A percentile compares a stretch with the other conserved stretches of the same genome.
Evolutionary conservation across 2,888 invertebrate genomes (phyloP).

Genomic region (Odontothrips loti): DNA sequence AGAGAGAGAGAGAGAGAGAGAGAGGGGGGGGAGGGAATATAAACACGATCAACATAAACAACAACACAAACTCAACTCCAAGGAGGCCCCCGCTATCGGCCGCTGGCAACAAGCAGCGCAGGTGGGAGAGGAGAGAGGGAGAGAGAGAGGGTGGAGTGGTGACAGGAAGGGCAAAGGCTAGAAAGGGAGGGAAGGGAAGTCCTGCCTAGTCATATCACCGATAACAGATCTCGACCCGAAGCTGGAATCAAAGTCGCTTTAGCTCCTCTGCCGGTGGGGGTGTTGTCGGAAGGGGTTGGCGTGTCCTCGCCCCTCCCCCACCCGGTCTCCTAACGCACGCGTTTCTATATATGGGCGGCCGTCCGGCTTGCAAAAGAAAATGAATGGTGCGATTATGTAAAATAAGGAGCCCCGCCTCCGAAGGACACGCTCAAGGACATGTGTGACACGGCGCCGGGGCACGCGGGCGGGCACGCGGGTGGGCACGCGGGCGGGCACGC

Average conservation of each 20-base stretch:
- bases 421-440: not conserved
- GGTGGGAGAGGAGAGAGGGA: not conserved
- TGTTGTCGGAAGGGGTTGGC: too few relatives aligned
- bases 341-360: not conserved
- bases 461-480: not conserved
- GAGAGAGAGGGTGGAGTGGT: not conserved
- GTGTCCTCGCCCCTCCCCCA: too few relatives aligned
- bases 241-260: not conserved
- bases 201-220: not conserved
- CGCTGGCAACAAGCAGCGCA: not conserved
- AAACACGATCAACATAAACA: slow-evolving; percentile 11
- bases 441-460: too few relatives aligned
- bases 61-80: slow-evolving; percentile 5
- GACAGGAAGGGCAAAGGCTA: too few relatives aligned
- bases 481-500: too few relatives aligned
- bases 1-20: not conserved
- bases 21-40: not conserved
- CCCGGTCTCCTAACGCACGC: not conserved
- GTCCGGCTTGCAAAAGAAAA: not conserved
- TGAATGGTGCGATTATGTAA: slow-evolving; percentile 22
- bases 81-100: not conserved
- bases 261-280: too few relatives aligned
- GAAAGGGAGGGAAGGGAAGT: too few relatives aligned
- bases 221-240: not conserved
- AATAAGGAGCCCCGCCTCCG: not conserved